Conservation (phyloP, 2,113 vertebrate species). For the Actinemys pallida region DNA sequence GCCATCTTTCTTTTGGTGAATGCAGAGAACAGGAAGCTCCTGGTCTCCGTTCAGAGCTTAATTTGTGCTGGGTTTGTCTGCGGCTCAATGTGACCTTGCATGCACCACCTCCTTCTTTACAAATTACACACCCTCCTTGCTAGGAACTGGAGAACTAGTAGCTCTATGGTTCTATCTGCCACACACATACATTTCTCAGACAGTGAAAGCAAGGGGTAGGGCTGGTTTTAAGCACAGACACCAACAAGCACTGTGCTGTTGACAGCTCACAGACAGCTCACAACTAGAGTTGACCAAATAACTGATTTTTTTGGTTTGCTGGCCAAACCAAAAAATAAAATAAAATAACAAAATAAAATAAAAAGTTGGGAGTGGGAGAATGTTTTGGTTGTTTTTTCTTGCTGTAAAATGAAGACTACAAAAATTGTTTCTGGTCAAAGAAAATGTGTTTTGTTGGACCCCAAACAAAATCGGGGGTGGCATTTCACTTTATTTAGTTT, state of each 20-base stretch:
- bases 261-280: not conserved
- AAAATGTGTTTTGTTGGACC: not conserved
- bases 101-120: not conserved
- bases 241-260: not conserved
- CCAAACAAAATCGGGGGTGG: not conserved
- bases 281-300: not conserved
- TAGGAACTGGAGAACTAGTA: not conserved
- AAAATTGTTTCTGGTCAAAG: not conserved
- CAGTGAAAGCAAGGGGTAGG: not conserved
- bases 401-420: not conserved
- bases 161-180: not conserved
- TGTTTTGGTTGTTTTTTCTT: not conserved
- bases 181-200: fast-evolving
- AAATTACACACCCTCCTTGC: not conserved
- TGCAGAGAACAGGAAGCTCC: not conserved
- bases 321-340: not conserved
- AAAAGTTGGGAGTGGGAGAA: no score
- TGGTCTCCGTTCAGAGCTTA: not conserved
- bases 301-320: not conserved
- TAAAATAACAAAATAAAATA: no score
- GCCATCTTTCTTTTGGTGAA: not conserved
- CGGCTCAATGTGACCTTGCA: not conserved
- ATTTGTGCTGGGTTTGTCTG: not conserved
- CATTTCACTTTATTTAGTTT: not conserved
- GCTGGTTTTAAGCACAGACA: not conserved